Percentiles rank a stretch among this genome's conserved stretches.
These are phyloP conservation scores for Spodoptera litura DNA, from an alignment of 1,140 invertebrate species.

Conservation along the genomic window DNA sequence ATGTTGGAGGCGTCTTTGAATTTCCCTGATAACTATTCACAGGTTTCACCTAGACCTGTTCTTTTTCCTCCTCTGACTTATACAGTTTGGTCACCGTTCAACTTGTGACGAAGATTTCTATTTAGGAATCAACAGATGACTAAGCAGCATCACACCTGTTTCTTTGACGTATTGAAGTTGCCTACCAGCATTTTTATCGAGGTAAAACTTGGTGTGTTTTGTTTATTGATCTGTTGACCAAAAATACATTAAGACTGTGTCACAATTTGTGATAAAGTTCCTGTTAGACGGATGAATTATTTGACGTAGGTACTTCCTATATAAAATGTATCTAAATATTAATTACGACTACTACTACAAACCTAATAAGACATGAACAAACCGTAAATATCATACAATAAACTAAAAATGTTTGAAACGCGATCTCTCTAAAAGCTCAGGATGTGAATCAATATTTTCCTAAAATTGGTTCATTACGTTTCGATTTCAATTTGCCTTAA, in stretches of 20 bases:
- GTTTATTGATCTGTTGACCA: too few relatives aligned
- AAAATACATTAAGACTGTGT: too few relatives aligned
- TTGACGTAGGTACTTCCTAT: too few relatives aligned
- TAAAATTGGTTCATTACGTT: constrained; percentile 38
- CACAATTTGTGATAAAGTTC: too few relatives aligned
- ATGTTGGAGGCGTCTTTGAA: not conserved
- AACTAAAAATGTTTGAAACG: not conserved
- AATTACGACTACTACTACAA: too few relatives aligned
- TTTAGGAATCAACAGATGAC: too few relatives aligned
- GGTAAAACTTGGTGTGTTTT: too few relatives aligned
- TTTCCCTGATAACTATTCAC: constrained; percentile 14
- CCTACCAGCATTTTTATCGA: not conserved
- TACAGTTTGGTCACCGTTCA: not conserved
- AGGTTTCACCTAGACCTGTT: not conserved
- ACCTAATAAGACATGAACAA: too few relatives aligned
- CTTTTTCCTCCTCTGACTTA: not conserved
- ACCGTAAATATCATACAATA: not conserved
- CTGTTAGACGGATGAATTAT: too few relatives aligned
- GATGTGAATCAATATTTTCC: constrained; percentile 14
- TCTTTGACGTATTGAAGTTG: not conserved
- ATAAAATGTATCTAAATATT: too few relatives aligned
- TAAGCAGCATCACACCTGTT: too few relatives aligned
- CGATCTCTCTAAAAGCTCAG: not conserved
- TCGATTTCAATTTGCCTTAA: constrained; percentile 36
- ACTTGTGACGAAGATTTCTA: too few relatives aligned